These are phyloP conservation scores for Varanus salvator DNA, from an alignment of 2,113 vertebrate genomes.

Conservation along the genomic window DNA sequence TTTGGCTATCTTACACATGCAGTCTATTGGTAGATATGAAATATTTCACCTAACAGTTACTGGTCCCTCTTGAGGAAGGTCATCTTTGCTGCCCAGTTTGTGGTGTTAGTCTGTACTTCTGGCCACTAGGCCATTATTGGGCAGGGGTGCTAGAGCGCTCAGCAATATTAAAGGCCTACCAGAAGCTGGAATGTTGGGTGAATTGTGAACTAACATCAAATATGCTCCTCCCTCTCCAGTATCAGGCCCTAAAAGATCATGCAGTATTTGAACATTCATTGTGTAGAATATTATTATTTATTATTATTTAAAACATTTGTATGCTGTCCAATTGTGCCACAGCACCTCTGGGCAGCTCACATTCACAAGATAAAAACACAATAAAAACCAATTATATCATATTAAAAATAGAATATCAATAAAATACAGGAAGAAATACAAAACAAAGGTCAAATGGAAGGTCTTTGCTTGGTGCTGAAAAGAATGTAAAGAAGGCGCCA, in stretches of 20 bases:
- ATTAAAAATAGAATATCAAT: no score
- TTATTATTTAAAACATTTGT: no score
- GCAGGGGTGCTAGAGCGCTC: background rate
- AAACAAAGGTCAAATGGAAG: no score
- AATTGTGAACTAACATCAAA: background rate
- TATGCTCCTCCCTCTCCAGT: background rate
- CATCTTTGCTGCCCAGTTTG: background rate
- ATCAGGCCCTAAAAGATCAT: background rate
- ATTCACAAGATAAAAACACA: no score
- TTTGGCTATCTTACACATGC: background rate
- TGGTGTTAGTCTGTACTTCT: background rate
- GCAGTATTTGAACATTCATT: background rate
- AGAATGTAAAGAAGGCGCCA: no score
- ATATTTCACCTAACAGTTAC: background rate
- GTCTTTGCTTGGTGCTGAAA: no score
- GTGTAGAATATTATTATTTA: no score
- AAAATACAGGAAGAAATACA: no score
- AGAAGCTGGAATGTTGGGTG: background rate
- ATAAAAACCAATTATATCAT: no score
- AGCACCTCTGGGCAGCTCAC: no score
- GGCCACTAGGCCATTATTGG: background rate
- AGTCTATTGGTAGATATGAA: background rate
- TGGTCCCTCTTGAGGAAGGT: background rate
- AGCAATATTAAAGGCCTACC: background rate
- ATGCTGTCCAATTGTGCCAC: no score